phyloP scores from a whole-genome alignment of 2,797 vertebrate genomes.

The Pteronotus mesoamericanus region DNA sequence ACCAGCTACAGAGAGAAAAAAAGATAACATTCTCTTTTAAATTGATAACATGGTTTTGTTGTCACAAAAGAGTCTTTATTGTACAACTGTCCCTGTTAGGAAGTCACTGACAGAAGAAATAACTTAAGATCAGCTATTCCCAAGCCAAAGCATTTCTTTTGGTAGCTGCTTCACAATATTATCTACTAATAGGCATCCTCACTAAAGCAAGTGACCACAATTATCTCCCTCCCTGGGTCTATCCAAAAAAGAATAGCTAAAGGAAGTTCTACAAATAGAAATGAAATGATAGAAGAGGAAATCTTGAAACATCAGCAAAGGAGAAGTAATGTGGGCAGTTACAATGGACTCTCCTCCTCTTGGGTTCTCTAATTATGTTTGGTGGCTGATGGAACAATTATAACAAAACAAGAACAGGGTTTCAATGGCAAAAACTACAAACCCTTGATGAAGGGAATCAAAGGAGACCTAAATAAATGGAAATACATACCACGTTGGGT shows the following conservation, averaged over 20 bases:
- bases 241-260: neutral
- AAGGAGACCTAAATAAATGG: neutral
- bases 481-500: neutral
- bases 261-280: slow-evolving; percentile 7
- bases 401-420: neutral
- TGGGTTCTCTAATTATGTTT: neutral
- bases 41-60: neutral
- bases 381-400: neutral
- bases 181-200: neutral
- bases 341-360: neutral
- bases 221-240: neutral
- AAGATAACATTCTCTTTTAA: neutral
- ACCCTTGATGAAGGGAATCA: neutral
- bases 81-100: neutral
- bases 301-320: neutral
- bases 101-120: neutral
- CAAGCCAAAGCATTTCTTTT: neutral
- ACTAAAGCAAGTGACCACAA: neutral
- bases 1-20: neutral
- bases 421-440: slow-evolving; percentile 7
- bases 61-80: neutral
- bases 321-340: neutral
- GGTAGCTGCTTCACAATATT: neutral
- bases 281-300: neutral
- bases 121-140: neutral